Evolutionary conservation across 2,888 invertebrate genomes (phyloP), one percentile per base, ranked within the genome.

Genomic region (Rhogogaster chlorosoma): DNA sequence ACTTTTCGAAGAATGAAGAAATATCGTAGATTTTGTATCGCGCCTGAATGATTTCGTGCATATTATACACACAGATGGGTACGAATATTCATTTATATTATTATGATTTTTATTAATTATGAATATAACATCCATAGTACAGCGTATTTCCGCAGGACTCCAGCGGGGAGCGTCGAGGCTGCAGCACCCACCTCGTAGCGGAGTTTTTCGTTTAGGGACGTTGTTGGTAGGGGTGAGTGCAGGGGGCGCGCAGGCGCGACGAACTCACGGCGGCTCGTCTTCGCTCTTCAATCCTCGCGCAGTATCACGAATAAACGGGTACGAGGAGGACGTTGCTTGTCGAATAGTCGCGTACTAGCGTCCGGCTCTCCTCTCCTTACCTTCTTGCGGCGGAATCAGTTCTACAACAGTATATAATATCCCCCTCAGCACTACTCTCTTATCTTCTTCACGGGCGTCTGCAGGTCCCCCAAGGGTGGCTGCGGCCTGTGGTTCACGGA

Each of bases 271-370:
- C 61, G 61, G 38, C 15, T 61, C 80, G 80, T 80, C 80, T 80
- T 80, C 32, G 77, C 77, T 77, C 45, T 77, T 77, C 80, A 57
- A 61, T 80, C 61, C 80, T 80, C 80, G 80, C 80, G 80, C 80
- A 80, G 80, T 80, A 61, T 80, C 80, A 80, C 80, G 80, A 80
- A 80, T 57, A 80, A 57, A 80, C 80, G 57, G 32, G 9, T 38
- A 38, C 57, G 80, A 80, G 80, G 36, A 80, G 80, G 80, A 80
- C 80, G 80, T 61, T 22, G 38, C 61, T 36, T 38, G 77, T 49
- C 53, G n/a, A 3, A 22, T 18, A 32, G 73, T 73, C 77, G 77
- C 29, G 77, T 32, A 77, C 36, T 75, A 45, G 26, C 29, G 26
- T 53, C 22, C 73, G 73, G 38, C 32, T 71, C n/a, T 36, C 38